Percentiles rank a stretch among this genome's conserved stretches.
phyloP scores from a whole-genome alignment of 2,888 invertebrate genomes.

The Pseudococcus jackbeardsleyi region DNA sequence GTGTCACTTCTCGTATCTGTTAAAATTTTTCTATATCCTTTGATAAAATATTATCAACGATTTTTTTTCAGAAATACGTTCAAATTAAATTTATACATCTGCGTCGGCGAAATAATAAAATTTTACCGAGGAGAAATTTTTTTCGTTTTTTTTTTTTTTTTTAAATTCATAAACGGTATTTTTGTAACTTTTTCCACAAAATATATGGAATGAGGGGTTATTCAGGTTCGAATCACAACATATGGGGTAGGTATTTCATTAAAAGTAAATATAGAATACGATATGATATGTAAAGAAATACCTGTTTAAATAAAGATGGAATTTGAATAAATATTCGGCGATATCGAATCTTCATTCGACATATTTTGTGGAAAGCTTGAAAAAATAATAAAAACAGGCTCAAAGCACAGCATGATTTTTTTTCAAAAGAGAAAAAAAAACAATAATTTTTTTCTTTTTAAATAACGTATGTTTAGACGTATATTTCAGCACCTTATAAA shows the following conservation, averaged over 20 bases:
- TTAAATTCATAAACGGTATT: constrained; percentile 23
- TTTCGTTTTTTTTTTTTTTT: neutral
- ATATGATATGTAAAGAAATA: constrained; percentile 53
- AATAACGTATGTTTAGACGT: neutral
- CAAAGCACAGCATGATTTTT: constrained; percentile 47
- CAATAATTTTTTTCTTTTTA: neutral
- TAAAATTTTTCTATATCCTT: neutral
- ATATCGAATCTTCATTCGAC: neutral
- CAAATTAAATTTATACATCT: neutral
- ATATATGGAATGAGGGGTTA: neutral
- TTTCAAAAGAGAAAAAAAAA: neutral
- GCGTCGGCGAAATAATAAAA: neutral
- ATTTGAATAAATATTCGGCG: neutral
- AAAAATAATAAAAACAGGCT: constrained; percentile 29
- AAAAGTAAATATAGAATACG: constrained; percentile 6
- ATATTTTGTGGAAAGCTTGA: neutral
- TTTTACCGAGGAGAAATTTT: neutral
- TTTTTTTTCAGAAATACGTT: neutral
- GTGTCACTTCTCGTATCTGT: neutral
- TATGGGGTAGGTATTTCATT: neutral
- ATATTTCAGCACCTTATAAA: neutral
- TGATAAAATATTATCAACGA: neutral
- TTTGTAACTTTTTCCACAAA: constrained; percentile 25
- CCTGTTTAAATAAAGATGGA: constrained; percentile 6
- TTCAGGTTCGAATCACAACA: neutral